These are phyloP conservation scores for Euwallacea similis DNA, from an alignment of 1,140 invertebrate species.

Conservation along the genomic window DNA sequence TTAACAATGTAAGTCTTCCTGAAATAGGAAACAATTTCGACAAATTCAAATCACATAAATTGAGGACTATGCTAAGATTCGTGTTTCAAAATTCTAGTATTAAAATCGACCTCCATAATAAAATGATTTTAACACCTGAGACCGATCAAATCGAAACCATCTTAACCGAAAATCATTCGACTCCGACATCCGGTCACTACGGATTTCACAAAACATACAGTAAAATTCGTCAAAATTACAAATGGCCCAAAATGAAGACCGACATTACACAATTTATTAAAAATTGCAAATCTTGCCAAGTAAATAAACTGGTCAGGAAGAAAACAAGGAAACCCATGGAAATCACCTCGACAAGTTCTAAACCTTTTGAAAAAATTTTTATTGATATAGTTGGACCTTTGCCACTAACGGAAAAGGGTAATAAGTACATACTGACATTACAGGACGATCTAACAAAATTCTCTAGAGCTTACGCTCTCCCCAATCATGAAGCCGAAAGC, in stretches of 20 bases:
- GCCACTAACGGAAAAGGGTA: slow-evolving; percentile 40
- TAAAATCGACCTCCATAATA: slow-evolving; percentile 1
- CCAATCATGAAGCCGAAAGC: slow-evolving; percentile 47
- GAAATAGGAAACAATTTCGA: background rate
- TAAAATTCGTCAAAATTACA: slow-evolving; percentile 10
- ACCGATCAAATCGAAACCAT: background rate
- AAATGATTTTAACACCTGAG: background rate
- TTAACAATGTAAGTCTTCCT: background rate
- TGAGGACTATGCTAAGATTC: slow-evolving; percentile 2
- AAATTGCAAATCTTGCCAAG: slow-evolving; percentile 49
- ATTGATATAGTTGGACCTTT: slow-evolving; percentile 49
- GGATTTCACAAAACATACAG: slow-evolving; percentile 16
- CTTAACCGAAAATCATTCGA: slow-evolving; percentile 15
- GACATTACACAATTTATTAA: slow-evolving; percentile 48
- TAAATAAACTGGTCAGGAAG: slow-evolving; percentile 46
- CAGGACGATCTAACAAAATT: slow-evolving; percentile 51
- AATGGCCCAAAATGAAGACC: slow-evolving; percentile 46
- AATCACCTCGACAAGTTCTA: slow-evolving; percentile 46
- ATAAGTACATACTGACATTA: slow-evolving; percentile 46
- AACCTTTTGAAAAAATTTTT: slow-evolving; percentile 41
- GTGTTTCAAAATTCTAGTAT: slow-evolving; percentile 13
- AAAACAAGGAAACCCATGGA: slow-evolving; percentile 43
- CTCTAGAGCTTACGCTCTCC: slow-evolving; percentile 42
- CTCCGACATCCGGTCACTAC: slow-evolving; percentile 2
- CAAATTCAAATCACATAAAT: background rate